Evolutionary conservation across 2,888 invertebrate species (phyloP).

Genomic region (Drosophila mulleri): DNA sequence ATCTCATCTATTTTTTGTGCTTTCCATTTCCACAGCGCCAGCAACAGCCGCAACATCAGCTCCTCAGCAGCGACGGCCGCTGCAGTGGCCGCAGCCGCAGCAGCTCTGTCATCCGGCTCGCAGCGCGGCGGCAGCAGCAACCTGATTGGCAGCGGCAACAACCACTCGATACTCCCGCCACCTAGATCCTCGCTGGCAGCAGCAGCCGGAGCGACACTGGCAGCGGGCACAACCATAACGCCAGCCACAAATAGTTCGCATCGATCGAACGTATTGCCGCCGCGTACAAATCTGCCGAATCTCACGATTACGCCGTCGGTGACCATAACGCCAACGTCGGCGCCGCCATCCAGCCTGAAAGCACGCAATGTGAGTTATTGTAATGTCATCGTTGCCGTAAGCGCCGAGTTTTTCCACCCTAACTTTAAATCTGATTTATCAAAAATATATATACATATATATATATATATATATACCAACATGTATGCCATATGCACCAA

Average conservation of each 20-base stretch:
- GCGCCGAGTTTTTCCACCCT: slow-evolving; percentile 75
- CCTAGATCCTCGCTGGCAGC: slow-evolving; percentile 86
- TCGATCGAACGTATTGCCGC: slow-evolving; percentile 80
- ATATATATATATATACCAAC: not conserved
- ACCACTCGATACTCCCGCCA: slow-evolving; percentile 82
- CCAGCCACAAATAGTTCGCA: slow-evolving; percentile 78
- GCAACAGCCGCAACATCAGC: slow-evolving; percentile 72
- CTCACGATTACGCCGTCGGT: slow-evolving; percentile 89
- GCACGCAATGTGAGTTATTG: slow-evolving; percentile 86
- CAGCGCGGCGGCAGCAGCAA: slow-evolving; percentile 67
- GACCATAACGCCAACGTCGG: slow-evolving; percentile 91
- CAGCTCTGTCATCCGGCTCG: slow-evolving; percentile 63
- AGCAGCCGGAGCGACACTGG: slow-evolving; percentile 88
- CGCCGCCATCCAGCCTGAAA: slow-evolving; percentile 87
- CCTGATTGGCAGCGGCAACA: slow-evolving; percentile 66
- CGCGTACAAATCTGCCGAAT: slow-evolving; percentile 85
- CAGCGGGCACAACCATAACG: slow-evolving; percentile 86
- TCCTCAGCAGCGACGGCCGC: slow-evolving; percentile 74
- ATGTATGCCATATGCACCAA: slow-evolving; percentile 14
- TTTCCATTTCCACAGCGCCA: slow-evolving; percentile 56
- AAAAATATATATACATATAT: not conserved
- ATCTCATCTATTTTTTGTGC: not conserved
- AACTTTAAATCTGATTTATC: slow-evolving; percentile 12
- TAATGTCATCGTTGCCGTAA: slow-evolving; percentile 85
- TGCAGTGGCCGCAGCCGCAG: slow-evolving; percentile 66